These are phyloP conservation scores for Drosophila punjabiensis DNA, from an alignment of 1,140 invertebrate species.

Conservation along the genomic window DNA sequence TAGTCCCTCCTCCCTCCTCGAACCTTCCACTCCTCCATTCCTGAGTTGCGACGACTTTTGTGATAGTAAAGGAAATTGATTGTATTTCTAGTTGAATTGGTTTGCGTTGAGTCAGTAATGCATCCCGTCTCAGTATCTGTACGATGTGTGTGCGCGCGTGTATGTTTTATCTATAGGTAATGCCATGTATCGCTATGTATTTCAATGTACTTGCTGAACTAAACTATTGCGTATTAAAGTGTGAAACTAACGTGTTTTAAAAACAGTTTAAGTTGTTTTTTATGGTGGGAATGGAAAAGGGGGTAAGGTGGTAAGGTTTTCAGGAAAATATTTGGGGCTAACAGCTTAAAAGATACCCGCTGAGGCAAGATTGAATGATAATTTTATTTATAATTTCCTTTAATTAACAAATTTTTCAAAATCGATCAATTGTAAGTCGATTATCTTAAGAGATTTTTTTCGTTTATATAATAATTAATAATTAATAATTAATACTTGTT, in stretches of 20 bases:
- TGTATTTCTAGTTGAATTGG: slow-evolving; percentile 67
- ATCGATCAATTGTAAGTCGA: no score
- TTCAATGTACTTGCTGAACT: slow-evolving; percentile 71
- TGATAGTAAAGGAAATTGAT: slow-evolving; percentile 75
- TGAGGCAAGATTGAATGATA: background rate
- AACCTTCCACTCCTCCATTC: slow-evolving; percentile 22
- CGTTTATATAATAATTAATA: no score
- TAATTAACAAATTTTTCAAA: background rate
- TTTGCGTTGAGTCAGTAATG: slow-evolving; percentile 49
- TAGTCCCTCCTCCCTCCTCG: slow-evolving; percentile 4
- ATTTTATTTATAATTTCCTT: background rate
- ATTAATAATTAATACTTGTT: no score
- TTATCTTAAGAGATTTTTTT: no score
- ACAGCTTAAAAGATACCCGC: no score
- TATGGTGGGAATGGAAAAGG: background rate
- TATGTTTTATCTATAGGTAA: slow-evolving; percentile 31
- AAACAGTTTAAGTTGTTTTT: slow-evolving; percentile 1
- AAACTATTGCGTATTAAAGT: slow-evolving; percentile 70
- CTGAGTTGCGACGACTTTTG: slow-evolving; percentile 73
- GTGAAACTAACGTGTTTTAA: slow-evolving; percentile 59
- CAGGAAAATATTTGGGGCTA: background rate
- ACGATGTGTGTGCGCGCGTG: slow-evolving; percentile 25
- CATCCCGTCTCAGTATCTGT: slow-evolving; percentile 36
- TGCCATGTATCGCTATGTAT: slow-evolving; percentile 68
- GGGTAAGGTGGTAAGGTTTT: no score